Percentiles rank a stretch among this genome's conserved stretches.
Conservation (phyloP, 1,140 invertebrate genomes). For the Drosophila serrata region DNA sequence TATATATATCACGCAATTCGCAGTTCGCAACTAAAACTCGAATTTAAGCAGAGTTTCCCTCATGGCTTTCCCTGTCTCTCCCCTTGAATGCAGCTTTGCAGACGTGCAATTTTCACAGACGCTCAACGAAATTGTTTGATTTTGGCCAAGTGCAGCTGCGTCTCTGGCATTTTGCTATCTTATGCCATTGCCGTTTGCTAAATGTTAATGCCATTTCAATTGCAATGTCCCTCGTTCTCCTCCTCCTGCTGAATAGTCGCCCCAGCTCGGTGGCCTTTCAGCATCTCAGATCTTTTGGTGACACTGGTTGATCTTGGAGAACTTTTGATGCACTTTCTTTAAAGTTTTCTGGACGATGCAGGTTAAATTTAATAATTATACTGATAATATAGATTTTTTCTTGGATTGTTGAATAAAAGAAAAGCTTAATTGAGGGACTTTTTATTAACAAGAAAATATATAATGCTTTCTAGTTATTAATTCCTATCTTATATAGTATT, state of each 20-base stretch:
- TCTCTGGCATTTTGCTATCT: conserved; percentile 73
- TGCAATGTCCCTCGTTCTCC: conserved; percentile 35
- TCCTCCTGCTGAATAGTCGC: background rate
- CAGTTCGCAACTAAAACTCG: conserved; percentile 13
- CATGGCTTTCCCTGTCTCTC: background rate
- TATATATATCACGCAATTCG: conserved; percentile 9
- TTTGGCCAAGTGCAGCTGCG: conserved; percentile 78
- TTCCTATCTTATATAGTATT: background rate
- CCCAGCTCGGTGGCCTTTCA: conserved; percentile 21
- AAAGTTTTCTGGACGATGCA: accelerated
- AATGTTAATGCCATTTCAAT: conserved; percentile 83
- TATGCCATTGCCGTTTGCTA: conserved; percentile 76
- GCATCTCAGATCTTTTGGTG: conserved; percentile 42
- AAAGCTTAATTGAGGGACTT: background rate
- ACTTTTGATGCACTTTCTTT: conserved; percentile 20
- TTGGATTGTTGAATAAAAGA: accelerated
- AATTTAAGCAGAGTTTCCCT: conserved; percentile 9
- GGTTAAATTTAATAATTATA: background rate
- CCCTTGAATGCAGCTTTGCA: conserved; percentile 15
- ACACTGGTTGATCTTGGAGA: conserved; percentile 27
- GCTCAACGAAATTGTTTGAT: conserved; percentile 76
- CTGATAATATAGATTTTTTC: background rate
- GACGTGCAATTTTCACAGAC: conserved; percentile 68
- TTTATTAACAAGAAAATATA: background rate
- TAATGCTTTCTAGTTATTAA: background rate